Conservation (phyloP, 2,888 invertebrate species). For the Dendrolimus pini region DNA sequence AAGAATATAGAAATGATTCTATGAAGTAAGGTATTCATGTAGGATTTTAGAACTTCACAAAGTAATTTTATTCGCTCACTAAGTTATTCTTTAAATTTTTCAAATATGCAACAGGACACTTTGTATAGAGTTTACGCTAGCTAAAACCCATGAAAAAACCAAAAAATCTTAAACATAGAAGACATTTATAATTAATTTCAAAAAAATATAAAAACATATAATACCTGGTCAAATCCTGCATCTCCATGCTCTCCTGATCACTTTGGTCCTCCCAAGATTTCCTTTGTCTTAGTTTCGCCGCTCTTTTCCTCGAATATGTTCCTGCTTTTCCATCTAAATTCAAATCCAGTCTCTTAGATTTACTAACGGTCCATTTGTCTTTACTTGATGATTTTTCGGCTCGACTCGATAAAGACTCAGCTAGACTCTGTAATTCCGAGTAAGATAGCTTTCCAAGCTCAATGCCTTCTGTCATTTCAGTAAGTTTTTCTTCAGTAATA, state of each 20-base stretch:
- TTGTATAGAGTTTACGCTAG: too few relatives aligned
- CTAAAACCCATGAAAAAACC: too few relatives aligned
- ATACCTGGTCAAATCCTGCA: slow-evolving; percentile 79
- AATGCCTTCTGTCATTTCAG: slow-evolving; percentile 58
- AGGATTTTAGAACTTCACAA: too few relatives aligned
- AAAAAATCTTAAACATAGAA: too few relatives aligned
- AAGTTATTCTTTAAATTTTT: too few relatives aligned
- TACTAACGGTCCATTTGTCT: slow-evolving; percentile 61
- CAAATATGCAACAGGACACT: too few relatives aligned
- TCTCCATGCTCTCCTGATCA: slow-evolving; percentile 81
- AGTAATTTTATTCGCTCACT: too few relatives aligned
- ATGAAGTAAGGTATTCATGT: too few relatives aligned
- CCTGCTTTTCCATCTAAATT: slow-evolving; percentile 68
- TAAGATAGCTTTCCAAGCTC: slow-evolving; percentile 61
- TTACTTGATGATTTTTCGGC: slow-evolving; percentile 62
- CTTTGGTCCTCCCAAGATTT: slow-evolving; percentile 85
- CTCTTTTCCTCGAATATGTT: slow-evolving; percentile 67
- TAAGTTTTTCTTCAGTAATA: slow-evolving; percentile 54
- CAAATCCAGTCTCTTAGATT: slow-evolving; percentile 61
- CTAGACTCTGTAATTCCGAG: slow-evolving; percentile 61
- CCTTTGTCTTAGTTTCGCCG: slow-evolving; percentile 66
- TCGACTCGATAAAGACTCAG: slow-evolving; percentile 53
- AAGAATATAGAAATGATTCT: too few relatives aligned
- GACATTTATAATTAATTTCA: too few relatives aligned
- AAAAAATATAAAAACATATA: slow-evolving; percentile 9